A percentile compares a stretch with the other conserved stretches of the same genome.
These are phyloP conservation scores for Urosaurus nigricauda DNA, from an alignment of 2,797 vertebrate species.

Conservation along the genomic window DNA sequence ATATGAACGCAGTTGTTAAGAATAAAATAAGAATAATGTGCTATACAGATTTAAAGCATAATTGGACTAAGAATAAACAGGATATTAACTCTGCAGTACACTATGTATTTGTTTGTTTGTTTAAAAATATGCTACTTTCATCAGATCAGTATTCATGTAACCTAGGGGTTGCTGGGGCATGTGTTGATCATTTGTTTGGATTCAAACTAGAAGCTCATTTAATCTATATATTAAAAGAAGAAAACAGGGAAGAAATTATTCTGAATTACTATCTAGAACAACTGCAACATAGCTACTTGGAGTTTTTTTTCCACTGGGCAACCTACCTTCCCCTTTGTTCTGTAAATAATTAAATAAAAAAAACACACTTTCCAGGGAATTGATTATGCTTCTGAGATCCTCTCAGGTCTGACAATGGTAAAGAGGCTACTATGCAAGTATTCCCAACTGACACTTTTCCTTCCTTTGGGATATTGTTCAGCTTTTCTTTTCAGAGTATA, in stretches of 20 bases:
- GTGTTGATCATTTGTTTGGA: not conserved
- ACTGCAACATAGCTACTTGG: not conserved
- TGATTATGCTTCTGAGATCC: not conserved
- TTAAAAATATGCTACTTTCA: constrained; percentile 17
- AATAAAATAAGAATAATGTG: not conserved
- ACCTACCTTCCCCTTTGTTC: not conserved
- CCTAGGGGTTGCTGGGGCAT: not conserved
- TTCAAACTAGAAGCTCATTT: not conserved
- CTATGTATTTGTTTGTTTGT: constrained; percentile 1
- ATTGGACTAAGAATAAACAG: no score
- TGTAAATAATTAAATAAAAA: not conserved
- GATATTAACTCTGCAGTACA: no score
- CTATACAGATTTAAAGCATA: not conserved
- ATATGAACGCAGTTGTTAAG: not conserved
- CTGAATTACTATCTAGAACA: not conserved
- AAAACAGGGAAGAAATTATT: not conserved
- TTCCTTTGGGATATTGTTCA: not conserved
- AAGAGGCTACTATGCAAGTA: not conserved
- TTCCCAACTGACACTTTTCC: not conserved
- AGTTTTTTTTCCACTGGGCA: not conserved
- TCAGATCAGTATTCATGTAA: not conserved
- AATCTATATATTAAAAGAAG: no score
- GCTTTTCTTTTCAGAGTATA: not conserved
- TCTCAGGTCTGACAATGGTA: not conserved
- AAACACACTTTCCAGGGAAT: not conserved